Evolutionary conservation across 2,113 vertebrate genomes (phyloP), one percentile per base, ranked within the genome.

Genomic region (Nymphicus hollandicus): DNA sequence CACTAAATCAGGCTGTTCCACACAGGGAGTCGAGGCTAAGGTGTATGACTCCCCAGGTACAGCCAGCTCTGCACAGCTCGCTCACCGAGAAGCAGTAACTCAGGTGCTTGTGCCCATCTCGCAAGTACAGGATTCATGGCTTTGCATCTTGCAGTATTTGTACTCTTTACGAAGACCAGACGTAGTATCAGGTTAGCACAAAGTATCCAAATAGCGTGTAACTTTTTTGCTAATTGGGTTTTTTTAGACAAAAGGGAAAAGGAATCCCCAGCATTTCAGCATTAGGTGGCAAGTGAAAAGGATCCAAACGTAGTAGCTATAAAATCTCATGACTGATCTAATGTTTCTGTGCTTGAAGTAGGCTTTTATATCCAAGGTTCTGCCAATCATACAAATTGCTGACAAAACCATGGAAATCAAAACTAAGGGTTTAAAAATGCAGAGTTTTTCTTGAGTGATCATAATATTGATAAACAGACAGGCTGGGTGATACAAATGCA

Each of bases 391-490:
- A 13, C 6, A 89, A 95, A 87, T 69, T 70, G 70, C 81, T 93
- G 91, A 93, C 81, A 97, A 95, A 95, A 79, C 52, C 33, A 84
- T 16, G 44, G 87, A 78, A 96, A 85, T 76, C 66, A 94, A 79
- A 91, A 52, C 61, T 46, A 55, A 79, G 37, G 28, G 56, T 82
- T 91, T 91, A 53, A 86, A 92, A 85, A 61, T 11, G n/a, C 70
- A 53, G 19, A 52, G 35, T 49, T 89, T 83, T 82, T 80, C 74
- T 39, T 33, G 19, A 88, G 66, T 0, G 0, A 85, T 93, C 89
- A 89, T 22, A 96, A 94, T 76, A 95, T 85, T 95, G 94, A 88
- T 92, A 80, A 89, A 91, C 89, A 95, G 81, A 65, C 61, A 89
- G 87, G 22, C 79, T 91, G 91, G 47, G 66, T 46, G 78, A 81